phyloP scores from a whole-genome alignment of 2,797 vertebrate species.

The Borostomias antarcticus region DNA sequence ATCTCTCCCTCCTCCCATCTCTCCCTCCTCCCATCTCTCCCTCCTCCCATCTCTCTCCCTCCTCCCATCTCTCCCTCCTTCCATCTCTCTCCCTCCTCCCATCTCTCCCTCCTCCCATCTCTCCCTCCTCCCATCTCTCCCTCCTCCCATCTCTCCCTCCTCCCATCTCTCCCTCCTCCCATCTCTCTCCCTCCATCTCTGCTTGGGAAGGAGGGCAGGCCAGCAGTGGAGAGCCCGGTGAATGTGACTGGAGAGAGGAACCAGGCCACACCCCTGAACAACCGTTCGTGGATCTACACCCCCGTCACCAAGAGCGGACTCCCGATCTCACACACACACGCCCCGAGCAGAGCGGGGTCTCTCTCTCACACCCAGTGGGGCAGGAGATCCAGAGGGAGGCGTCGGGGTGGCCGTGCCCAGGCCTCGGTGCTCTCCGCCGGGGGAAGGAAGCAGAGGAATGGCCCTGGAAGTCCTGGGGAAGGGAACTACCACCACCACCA shows the following conservation, averaged over 20 bases:
- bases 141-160: constrained; percentile 13
- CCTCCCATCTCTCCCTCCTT: constrained; percentile 14
- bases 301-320: no score
- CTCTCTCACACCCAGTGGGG: constrained; percentile 3
- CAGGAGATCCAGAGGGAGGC: constrained; percentile 24
- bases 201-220: neutral
- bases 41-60: constrained; percentile 4
- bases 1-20: no score
- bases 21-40: constrained; percentile 15
- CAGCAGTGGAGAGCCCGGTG: neutral
- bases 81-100: neutral
- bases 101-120: neutral
- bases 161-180: constrained; percentile 13
- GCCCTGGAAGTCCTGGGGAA: constrained; percentile 32
- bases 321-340: neutral
- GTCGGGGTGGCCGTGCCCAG: constrained; percentile 39
- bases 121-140: constrained; percentile 27
- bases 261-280: neutral
- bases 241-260: neutral
- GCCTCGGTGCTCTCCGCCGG: constrained; percentile 34
- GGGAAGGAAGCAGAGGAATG: constrained; percentile 42
- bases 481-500: no score
- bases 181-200: constrained; percentile 12
- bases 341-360: neutral
- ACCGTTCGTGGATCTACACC: constrained; percentile 2